Conservation (phyloP, 1,140 invertebrate genomes). For the Drosophila malerkotliana region DNA sequence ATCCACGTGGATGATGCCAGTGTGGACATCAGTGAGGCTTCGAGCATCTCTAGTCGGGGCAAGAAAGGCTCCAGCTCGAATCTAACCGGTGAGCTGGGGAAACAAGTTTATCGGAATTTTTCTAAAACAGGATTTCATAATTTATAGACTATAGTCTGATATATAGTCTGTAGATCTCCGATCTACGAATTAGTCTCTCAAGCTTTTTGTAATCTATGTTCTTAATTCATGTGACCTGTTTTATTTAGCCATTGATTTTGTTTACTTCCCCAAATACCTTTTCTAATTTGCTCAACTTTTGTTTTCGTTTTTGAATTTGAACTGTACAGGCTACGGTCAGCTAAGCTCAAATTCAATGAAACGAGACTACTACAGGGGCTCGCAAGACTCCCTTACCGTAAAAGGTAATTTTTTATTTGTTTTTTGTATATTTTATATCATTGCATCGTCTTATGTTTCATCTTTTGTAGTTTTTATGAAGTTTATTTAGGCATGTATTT, state of each 20-base stretch:
- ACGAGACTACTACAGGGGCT: slow-evolving; percentile 94
- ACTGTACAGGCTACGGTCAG: slow-evolving; percentile 75
- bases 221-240: slow-evolving; percentile 20
- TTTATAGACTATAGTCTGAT: neutral
- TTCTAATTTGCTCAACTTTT: slow-evolving; percentile 61
- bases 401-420: slow-evolving; percentile 84
- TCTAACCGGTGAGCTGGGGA: slow-evolving; percentile 87
- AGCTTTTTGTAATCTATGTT: slow-evolving; percentile 46
- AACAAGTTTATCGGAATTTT: neutral
- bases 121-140: neutral
- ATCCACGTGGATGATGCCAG: slow-evolving; percentile 93
- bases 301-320: slow-evolving; percentile 83
- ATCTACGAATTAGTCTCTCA: too few relatives aligned
- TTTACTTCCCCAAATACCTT: slow-evolving; percentile 11
- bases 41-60: slow-evolving; percentile 88
- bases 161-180: neutral
- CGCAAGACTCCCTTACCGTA: slow-evolving; percentile 92
- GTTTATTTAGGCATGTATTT: slow-evolving; percentile 51
- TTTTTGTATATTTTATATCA: slow-evolving; percentile 2
- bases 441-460: slow-evolving; percentile 27
- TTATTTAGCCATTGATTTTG: slow-evolving; percentile 31
- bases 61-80: slow-evolving; percentile 93
- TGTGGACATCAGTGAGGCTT: slow-evolving; percentile 90
- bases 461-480: slow-evolving; percentile 39
- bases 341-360: slow-evolving; percentile 88